Evolutionary conservation across 2,888 invertebrate genomes (phyloP).

Genomic region (Pandemis corylana): DNA sequence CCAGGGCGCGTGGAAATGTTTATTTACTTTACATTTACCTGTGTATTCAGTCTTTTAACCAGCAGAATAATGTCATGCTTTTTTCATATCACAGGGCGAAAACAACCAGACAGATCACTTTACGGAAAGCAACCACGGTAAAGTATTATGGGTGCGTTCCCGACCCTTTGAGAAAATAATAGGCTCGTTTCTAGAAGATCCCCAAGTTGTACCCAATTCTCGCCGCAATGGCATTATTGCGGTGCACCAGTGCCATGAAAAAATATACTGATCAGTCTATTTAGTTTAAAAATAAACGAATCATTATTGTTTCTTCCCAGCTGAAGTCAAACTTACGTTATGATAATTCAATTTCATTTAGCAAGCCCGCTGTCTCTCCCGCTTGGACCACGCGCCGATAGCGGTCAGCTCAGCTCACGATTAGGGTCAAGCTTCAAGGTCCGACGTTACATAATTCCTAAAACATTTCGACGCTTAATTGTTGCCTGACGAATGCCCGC

Average conservation of each 20-base stretch:
- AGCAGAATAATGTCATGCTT: no score
- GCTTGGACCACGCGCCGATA: conserved; percentile 59
- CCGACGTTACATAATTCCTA: conserved; percentile 73
- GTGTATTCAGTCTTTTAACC: background rate
- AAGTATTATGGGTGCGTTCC: no score
- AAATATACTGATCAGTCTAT: no score
- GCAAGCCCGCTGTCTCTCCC: conserved; percentile 55
- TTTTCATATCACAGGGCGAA: no score
- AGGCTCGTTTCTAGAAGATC: no score
- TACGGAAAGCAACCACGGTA: no score
- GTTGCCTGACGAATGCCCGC: conserved; percentile 55
- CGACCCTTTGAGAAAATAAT: no score
- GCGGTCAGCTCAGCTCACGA: conserved; percentile 62
- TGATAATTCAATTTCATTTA: background rate
- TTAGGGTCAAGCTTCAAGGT: conserved; percentile 82
- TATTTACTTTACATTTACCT: background rate
- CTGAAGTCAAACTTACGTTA: background rate
- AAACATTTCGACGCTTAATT: conserved; percentile 69
- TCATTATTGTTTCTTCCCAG: background rate
- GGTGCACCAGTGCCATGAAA: no score
- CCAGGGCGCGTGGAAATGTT: background rate
- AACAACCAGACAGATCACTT: no score
- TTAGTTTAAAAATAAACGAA: no score
- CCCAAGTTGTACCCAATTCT: no score
- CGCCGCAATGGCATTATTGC: no score